These are phyloP conservation scores for Madoqua kirkii DNA, from an alignment of 2,113 vertebrate genomes.

Conservation along the genomic window DNA sequence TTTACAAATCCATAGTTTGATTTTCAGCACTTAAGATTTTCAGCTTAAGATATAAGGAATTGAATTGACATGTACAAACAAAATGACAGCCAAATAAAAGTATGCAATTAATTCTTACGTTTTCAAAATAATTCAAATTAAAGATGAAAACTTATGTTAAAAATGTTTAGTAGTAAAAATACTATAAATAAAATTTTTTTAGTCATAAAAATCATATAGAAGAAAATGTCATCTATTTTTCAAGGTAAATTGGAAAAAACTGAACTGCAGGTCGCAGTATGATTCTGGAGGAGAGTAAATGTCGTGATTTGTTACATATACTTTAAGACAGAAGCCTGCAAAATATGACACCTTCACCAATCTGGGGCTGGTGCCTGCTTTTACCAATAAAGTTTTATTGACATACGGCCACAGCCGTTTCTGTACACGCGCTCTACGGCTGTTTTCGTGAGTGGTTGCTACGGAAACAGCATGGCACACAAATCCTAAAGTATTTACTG, in stretches of 20 bases:
- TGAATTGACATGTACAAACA: not conserved
- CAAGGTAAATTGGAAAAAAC: not conserved
- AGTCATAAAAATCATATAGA: not conserved
- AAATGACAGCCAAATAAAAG: not conserved
- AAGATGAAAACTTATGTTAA: not conserved
- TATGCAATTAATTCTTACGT: not conserved
- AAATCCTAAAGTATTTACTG: not conserved
- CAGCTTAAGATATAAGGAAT: not conserved
- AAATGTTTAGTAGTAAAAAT: not conserved
- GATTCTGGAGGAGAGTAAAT: not conserved
- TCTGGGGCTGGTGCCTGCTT: not conserved
- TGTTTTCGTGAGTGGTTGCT: not conserved
- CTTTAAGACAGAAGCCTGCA: not conserved
- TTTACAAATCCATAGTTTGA: not conserved
- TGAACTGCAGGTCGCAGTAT: no score
- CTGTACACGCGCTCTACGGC: fast-evolving
- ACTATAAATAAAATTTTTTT: not conserved
- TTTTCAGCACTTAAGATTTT: not conserved
- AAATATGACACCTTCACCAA: not conserved
- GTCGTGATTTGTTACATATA: fast-evolving
- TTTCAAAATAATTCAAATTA: not conserved
- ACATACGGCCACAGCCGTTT: not conserved
- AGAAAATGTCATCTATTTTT: not conserved
- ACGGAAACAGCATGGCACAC: fast-evolving
- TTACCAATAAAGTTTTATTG: not conserved